Conservation (phyloP, 2,797 vertebrate genomes). For the Cryptoblepharus egeriae region DNA sequence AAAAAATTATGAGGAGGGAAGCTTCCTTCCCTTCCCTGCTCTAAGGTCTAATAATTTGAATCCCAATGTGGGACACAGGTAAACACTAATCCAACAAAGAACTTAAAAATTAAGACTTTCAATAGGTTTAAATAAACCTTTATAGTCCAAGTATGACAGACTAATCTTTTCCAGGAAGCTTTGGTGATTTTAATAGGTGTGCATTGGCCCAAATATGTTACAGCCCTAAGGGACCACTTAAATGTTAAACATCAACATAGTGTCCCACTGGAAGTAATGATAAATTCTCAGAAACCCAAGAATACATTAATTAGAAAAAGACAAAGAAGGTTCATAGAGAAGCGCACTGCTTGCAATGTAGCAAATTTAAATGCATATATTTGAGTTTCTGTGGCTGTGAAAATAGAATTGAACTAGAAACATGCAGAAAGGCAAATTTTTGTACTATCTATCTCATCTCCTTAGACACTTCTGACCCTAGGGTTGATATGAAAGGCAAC, state of each 20-base stretch:
- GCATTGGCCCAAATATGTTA: not conserved
- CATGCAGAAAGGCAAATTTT: not conserved
- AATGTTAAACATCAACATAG: not conserved
- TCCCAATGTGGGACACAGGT: not conserved
- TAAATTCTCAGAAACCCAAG: not conserved
- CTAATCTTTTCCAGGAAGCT: not conserved
- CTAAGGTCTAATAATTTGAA: not conserved
- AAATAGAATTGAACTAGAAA: not conserved
- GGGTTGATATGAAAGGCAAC: not conserved
- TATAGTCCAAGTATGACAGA: not conserved
- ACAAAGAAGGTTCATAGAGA: slow-evolving; percentile 17
- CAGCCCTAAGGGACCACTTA: not conserved
- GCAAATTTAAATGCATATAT: not conserved
- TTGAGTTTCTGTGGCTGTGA: not conserved
- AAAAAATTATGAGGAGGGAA: not conserved
- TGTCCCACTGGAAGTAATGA: not conserved
- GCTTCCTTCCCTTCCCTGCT: not conserved
- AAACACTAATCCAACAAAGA: not conserved
- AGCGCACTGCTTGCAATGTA: not conserved
- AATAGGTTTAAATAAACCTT: not conserved
- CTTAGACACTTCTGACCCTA: not conserved
- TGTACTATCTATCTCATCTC: not conserved
- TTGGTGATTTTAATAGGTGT: not conserved
- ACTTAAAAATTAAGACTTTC: not conserved
- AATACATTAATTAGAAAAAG: not conserved